phyloP scores from a whole-genome alignment of 1,140 invertebrate species.

The Argopecten irradians region DNA sequence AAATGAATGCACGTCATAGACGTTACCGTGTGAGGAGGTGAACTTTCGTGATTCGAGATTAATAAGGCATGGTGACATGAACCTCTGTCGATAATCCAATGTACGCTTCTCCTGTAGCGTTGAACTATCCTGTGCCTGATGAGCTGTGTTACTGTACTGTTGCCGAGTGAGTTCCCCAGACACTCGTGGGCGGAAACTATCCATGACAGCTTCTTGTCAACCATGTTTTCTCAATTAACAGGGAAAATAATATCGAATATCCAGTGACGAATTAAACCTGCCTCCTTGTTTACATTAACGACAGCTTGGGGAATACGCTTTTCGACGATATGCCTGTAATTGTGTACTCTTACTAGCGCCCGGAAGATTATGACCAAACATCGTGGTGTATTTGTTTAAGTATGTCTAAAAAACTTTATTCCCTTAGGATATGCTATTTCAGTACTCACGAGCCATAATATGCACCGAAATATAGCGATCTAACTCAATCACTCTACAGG shows the following conservation, averaged over 20 bases:
- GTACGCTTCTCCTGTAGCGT: background rate
- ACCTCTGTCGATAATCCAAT: background rate
- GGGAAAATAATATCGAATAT: background rate
- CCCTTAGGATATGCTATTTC: background rate
- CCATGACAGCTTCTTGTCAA: background rate
- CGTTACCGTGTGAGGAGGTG: background rate
- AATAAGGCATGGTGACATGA: background rate
- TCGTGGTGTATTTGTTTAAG: background rate
- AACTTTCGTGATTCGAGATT: background rate
- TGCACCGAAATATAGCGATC: background rate
- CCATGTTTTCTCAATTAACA: background rate
- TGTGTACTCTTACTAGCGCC: background rate
- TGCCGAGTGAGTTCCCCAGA: background rate
- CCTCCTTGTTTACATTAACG: slow-evolving; percentile 3
- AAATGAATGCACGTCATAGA: background rate
- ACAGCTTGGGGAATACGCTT: background rate
- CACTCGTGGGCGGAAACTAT: background rate
- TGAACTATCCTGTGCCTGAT: background rate
- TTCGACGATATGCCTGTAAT: background rate
- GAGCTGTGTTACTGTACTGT: background rate
- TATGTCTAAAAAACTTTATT: background rate
- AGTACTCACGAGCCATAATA: background rate
- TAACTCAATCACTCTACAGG: background rate
- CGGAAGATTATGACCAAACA: background rate
- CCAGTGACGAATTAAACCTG: slow-evolving; percentile 10